phyloP scores from a whole-genome alignment of 1,140 invertebrate genomes.

The Aphis craccivora region DNA sequence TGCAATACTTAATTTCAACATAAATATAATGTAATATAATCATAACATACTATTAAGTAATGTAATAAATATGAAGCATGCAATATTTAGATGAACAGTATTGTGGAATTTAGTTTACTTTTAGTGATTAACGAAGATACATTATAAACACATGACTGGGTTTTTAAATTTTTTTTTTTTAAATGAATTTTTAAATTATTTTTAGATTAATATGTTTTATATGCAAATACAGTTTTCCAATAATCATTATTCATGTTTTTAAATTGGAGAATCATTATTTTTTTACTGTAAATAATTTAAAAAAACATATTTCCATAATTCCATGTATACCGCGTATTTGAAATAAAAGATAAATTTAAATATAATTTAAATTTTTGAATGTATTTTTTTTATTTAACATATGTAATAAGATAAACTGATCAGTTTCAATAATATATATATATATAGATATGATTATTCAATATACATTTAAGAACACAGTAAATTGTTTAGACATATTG shows the following conservation, averaged over 20 bases:
- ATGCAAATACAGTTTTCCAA: neutral
- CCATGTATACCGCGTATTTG: neutral
- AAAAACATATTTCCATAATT: neutral
- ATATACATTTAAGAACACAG: neutral
- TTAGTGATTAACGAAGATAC: neutral
- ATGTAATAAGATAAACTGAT: neutral
- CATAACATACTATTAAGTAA: neutral
- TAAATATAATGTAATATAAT: neutral
- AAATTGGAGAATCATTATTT: constrained; percentile 12
- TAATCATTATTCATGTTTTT: neutral
- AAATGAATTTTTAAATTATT: neutral
- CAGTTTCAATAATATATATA: neutral
- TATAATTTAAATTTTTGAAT: neutral
- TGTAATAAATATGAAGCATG: neutral
- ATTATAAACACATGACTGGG: neutral
- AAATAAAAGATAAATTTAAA: neutral
- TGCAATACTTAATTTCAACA: neutral
- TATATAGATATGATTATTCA: neutral
- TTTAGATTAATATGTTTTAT: neutral
- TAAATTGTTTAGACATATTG: neutral
- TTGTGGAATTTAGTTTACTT: neutral
- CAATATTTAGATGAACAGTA: neutral
- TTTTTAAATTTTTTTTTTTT: neutral
- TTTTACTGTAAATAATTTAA: neutral
- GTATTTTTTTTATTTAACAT: neutral